phyloP scores from a whole-genome alignment of 30 jellyfish, hydroid and myxozoan species.

The Cassiopea andromeda region DNA sequence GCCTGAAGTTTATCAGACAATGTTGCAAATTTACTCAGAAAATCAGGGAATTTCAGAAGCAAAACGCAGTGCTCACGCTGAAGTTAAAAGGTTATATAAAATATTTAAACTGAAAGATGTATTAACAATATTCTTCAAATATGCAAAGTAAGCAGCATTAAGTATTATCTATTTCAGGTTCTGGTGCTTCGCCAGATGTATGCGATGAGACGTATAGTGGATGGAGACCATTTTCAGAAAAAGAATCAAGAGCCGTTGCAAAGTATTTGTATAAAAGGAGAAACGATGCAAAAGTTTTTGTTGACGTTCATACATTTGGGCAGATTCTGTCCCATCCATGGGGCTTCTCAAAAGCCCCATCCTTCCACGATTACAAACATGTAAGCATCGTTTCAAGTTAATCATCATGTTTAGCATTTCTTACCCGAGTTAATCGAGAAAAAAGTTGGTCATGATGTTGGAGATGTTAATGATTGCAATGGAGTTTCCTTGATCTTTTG shows the following conservation, averaged over 20 bases:
- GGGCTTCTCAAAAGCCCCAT: slow-evolving; percentile 82
- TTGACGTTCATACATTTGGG: slow-evolving; percentile 96
- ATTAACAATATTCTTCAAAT: too few relatives aligned
- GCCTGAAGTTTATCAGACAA: too few relatives aligned
- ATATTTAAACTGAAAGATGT: too few relatives aligned
- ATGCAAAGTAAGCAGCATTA: neutral
- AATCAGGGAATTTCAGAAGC: too few relatives aligned
- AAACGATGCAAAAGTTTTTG: slow-evolving; percentile 54
- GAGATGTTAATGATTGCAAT: too few relatives aligned
- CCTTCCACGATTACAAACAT: slow-evolving; percentile 58
- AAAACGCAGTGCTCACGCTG: too few relatives aligned
- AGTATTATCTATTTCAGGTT: slow-evolving; percentile 55
- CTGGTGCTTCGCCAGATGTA: slow-evolving; percentile 90
- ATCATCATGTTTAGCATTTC: too few relatives aligned
- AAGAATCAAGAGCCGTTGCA: slow-evolving; percentile 85
- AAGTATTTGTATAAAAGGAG: slow-evolving; percentile 80
- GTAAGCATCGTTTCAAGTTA: slow-evolving; percentile 13
- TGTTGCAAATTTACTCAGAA: too few relatives aligned
- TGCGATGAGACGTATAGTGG: slow-evolving; percentile 93
- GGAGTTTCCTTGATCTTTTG: too few relatives aligned
- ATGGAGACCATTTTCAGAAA: slow-evolving; percentile 85
- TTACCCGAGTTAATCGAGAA: too few relatives aligned
- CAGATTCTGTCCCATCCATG: slow-evolving; percentile 93
- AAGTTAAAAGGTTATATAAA: too few relatives aligned
- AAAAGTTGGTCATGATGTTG: too few relatives aligned